These are phyloP conservation scores for Acipenser ruthenus DNA, from an alignment of 2,797 vertebrate species.

Conservation along the genomic window DNA sequence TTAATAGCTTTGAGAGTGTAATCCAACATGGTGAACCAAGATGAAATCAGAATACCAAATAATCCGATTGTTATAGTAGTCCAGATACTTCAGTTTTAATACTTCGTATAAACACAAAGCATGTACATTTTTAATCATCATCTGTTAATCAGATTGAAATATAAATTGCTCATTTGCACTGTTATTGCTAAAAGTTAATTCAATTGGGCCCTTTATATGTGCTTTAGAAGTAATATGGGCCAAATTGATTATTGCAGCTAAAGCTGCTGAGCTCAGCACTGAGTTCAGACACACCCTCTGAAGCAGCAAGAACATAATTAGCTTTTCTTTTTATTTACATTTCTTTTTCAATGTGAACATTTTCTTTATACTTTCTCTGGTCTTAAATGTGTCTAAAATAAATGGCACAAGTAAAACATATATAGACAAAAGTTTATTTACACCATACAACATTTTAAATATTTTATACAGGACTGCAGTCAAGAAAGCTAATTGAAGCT, in stretches of 20 bases:
- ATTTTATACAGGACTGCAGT: constrained; percentile 99
- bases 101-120: too few relatives aligned
- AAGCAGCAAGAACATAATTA: constrained; percentile 74
- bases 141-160: too few relatives aligned
- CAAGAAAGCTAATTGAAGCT: constrained; percentile 94
- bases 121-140: too few relatives aligned
- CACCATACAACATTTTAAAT: constrained; percentile 99
- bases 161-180: too few relatives aligned
- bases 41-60: background rate
- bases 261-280: constrained; percentile 28
- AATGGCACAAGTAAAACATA: constrained; percentile 97
- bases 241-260: background rate
- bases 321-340: constrained; percentile 81
- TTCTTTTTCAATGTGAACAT: constrained; percentile 78
- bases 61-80: background rate
- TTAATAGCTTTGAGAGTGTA: too few relatives aligned
- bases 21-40: too few relatives aligned
- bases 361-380: constrained; percentile 69
- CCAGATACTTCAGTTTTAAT: background rate
- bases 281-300: constrained; percentile 63
- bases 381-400: constrained; percentile 82
- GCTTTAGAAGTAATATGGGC: too few relatives aligned
- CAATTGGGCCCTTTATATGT: too few relatives aligned
- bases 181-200: too few relatives aligned
- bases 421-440: constrained; percentile 99